Base-by-base conservation (phyloP, 2,888 invertebrate species). In the Rugalucina vietnamica region DNA sequence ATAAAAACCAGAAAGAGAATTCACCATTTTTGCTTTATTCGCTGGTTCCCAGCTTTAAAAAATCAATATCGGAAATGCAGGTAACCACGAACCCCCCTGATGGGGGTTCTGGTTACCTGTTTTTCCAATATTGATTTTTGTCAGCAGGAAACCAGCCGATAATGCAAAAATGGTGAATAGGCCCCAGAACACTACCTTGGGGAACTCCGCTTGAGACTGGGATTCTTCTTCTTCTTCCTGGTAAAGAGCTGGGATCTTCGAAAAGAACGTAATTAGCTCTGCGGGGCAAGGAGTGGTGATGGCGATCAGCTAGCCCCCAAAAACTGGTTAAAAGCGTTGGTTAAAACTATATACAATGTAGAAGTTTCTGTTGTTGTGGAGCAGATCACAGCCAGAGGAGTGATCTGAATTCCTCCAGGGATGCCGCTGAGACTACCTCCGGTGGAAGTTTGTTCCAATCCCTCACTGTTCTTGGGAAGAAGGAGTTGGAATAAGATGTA, bases 401-500 rank as follows among this genome's bases (percentile, higher is more conserved):
- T 60, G 60, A 60, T 27, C 60, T 60, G 60, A 60, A 60, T 60
- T 60, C 60, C 60, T 60, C 60, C 60, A 60, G 60, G 60, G 60
- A 27, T 60, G 60, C 60, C 8, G 60, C 60, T 29, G 60, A 60
- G 29, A 60, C 60, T 60, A 29, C 60, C 29, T 60, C 60, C 18
- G 27, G 29, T 60, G 24, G 29, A 29, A 60, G 60, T 27, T 18
- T 60, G 60, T 82, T 82, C 78, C 74, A 79, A 29, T 82, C 82
- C 36, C 70, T 75, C 36, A 69, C 49, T 0, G 72, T 75, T 27
- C 70, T 65, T 65, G 77, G 73, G 69, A 73, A 78, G 74, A 72
- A 65, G 65, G 76, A 76, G 43, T 69, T 43, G n/a, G 37, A 43
- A 29, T 60, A 70, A 73, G 37, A 37, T 39, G 57, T 2, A 54